These are phyloP conservation scores for Ochropleura leucogaster DNA, from an alignment of 2,888 invertebrate species.

Conservation along the genomic window DNA sequence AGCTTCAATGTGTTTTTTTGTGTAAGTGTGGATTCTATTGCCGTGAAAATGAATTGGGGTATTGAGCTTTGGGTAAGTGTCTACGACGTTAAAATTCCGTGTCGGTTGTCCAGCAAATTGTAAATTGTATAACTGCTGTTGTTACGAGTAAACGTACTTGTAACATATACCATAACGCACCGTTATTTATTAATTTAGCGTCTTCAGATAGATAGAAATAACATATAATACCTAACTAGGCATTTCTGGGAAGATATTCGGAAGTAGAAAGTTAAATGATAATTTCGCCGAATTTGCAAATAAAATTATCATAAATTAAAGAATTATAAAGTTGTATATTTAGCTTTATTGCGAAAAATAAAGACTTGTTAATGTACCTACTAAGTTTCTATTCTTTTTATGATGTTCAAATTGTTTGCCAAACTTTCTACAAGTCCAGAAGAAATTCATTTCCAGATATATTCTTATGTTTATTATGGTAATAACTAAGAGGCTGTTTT, in stretches of 20 bases:
- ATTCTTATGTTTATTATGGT: conserved; percentile 3
- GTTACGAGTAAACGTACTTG: conserved; percentile 44
- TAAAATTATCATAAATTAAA: conserved; percentile 25
- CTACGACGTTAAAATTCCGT: conserved; percentile 66
- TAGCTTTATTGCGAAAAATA: background rate
- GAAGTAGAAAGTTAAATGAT: conserved; percentile 51
- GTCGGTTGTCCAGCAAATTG: conserved; percentile 63
- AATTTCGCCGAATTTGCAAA: conserved; percentile 38
- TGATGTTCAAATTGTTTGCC: conserved; percentile 8
- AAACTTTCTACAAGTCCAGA: conserved; percentile 30
- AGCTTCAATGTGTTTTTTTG: conserved; percentile 87
- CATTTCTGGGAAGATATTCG: conserved; percentile 9
- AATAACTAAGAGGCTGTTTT: background rate
- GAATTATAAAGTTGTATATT: background rate
- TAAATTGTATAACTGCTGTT: conserved; percentile 64
- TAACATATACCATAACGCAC: conserved; percentile 7
- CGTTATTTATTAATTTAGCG: conserved; percentile 6
- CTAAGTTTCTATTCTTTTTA: background rate
- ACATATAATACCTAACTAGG: background rate
- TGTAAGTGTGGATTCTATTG: conserved; percentile 84
- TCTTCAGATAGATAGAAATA: background rate
- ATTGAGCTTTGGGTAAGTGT: conserved; percentile 92
- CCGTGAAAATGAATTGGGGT: conserved; percentile 92
- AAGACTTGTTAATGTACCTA: background rate
- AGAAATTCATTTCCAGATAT: background rate